Evolutionary conservation across 2,888 invertebrate species (phyloP), one percentile per base, ranked within the genome.

Genomic region (Cremastobaeus sp.): DNA sequence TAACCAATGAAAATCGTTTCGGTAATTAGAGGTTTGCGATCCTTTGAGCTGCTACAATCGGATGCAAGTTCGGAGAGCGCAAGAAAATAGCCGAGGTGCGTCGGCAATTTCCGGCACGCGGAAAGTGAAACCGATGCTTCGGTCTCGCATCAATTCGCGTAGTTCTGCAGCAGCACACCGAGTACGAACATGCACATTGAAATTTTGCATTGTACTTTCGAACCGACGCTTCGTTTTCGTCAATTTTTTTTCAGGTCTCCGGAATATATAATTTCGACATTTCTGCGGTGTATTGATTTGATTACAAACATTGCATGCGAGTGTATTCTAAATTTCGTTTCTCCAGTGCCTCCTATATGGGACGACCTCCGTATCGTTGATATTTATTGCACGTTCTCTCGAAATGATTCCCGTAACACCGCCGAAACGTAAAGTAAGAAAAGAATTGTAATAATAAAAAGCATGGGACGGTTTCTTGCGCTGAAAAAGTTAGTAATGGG

Each of bases 1-100:
- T 79, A 78, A 79, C 82, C 82, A 79, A 82, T 82, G 79, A 81
- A 81, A 80, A 79, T 78, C 79, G 79, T 82, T 82, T 82, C 78
- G 82, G 78, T 82, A 82, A 82, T 76, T 39, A 68, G 64, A 50
- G 74, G 76, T 74, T 74, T 71, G 74, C 64, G 55, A 55, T 60
- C 55, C 37, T 48, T 50, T 62, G 50, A 48, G 14, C 45, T 11
- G 50, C 37, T 69, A 37, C 47, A 41, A 45, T 55, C 20, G 45
- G 37, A 35, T 21, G 54, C 47, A 59, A 64, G 28, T 57, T 30
- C 28, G 43, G 30, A 25, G 28, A 30, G 39, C 39, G 39, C 20
- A 47, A 64, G 41, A 45, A 43, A 43, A 62, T 39, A 39, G 32
- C 48, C 25, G 37, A 50, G 37, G 6, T 47, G 35, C 48, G 17